These are phyloP conservation scores for Cygnus olor DNA, from an alignment of 2,797 vertebrate species.

Conservation along the genomic window DNA sequence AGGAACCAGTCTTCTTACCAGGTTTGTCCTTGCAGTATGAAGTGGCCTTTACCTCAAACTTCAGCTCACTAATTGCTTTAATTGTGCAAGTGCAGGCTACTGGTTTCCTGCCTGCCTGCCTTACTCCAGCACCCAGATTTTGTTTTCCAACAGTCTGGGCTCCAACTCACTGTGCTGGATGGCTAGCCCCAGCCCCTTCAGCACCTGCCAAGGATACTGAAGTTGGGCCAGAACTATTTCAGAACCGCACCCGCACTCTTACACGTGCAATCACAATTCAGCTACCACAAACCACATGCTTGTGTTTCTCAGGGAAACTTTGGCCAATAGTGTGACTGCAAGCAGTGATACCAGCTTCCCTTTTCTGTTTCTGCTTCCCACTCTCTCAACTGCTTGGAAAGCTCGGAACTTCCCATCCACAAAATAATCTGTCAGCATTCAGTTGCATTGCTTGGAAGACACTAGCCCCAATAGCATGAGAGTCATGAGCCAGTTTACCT, in stretches of 20 bases:
- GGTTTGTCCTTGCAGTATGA: background rate
- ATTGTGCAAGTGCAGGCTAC: background rate
- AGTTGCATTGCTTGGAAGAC: background rate
- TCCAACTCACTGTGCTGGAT: background rate
- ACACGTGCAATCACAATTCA: background rate
- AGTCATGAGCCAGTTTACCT: background rate
- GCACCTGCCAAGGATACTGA: background rate
- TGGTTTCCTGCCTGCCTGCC: background rate
- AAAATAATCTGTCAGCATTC: background rate
- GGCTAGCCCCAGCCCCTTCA: background rate
- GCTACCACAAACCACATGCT: background rate
- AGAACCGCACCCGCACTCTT: background rate
- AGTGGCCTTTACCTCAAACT: background rate
- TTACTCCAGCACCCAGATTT: background rate
- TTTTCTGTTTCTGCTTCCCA: background rate
- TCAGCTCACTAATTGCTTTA: background rate
- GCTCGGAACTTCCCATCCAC: background rate
- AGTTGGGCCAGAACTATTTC: background rate
- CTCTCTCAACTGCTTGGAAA: background rate
- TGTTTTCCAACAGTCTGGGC: background rate
- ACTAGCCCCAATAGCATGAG: background rate
- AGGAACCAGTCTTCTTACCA: background rate
- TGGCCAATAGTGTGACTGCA: background rate
- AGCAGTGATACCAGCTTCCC: background rate
- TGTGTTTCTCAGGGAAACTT: background rate